Conservation (phyloP, 2,113 vertebrate genomes). For the Rynchops niger region DNA sequence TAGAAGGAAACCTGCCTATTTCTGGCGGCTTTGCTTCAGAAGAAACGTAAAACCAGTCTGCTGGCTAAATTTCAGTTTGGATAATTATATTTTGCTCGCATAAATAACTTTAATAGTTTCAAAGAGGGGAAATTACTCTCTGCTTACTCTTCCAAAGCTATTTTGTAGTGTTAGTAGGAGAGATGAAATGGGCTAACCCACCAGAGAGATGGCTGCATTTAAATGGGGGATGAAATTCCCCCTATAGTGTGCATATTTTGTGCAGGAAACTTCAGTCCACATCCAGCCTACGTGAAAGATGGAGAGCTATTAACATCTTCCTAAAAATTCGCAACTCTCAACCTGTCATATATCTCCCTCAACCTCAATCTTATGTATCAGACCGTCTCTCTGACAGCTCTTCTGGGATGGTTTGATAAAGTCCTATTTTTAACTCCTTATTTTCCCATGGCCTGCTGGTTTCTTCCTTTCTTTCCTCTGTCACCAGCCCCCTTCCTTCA, state of each 20-base stretch:
- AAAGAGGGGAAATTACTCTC: background rate
- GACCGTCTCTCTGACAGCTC: background rate
- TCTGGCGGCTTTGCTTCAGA: background rate
- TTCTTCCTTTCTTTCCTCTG: background rate
- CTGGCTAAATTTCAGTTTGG: conserved; percentile 2
- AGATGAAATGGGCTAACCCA: background rate
- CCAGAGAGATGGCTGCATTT: background rate
- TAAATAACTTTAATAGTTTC: background rate
- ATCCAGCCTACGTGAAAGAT: background rate
- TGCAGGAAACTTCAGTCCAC: background rate
- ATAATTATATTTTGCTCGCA: conserved; percentile 5
- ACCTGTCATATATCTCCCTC: background rate
- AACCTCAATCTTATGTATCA: background rate
- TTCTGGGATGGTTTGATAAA: background rate
- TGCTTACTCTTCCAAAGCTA: background rate
- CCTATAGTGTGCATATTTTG: background rate
- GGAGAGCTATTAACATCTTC: background rate
- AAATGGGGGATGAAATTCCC: background rate
- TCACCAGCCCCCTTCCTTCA: background rate
- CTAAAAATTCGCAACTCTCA: background rate
- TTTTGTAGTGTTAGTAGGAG: background rate
- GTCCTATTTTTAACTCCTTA: background rate
- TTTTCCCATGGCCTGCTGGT: background rate
- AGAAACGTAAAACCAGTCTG: background rate
- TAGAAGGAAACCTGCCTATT: background rate